Conservation (phyloP, 1,140 invertebrate species). For the Drosophila jambulina region DNA sequence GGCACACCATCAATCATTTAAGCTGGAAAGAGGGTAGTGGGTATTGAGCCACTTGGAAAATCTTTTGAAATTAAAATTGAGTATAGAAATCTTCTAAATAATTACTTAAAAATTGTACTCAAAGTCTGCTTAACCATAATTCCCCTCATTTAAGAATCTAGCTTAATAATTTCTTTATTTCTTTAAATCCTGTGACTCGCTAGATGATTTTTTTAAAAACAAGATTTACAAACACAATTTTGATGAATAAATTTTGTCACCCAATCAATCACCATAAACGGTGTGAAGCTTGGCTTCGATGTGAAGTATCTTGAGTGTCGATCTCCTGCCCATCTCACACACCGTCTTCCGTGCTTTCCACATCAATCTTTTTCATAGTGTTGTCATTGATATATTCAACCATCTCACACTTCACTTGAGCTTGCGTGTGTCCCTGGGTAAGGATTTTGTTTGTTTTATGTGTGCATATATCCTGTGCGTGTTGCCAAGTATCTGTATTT, state of each 20-base stretch:
- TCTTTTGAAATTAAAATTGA: background rate
- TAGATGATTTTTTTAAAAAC: background rate
- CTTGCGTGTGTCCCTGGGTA: constrained; percentile 54
- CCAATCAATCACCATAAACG: constrained; percentile 45
- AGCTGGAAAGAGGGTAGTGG: background rate
- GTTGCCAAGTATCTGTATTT: constrained; percentile 33
- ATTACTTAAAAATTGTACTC: background rate
- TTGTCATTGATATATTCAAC: constrained; percentile 57
- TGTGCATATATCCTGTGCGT: constrained; percentile 45
- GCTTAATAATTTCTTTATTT: background rate
- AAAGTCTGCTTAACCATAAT: background rate
- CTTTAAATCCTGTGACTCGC: too few relatives aligned
- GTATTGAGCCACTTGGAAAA: too few relatives aligned
- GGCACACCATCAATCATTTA: constrained; percentile 14
- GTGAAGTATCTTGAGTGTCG: constrained; percentile 39
- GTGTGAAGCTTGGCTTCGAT: constrained; percentile 1
- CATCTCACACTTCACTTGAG: constrained; percentile 48
- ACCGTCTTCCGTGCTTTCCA: constrained; percentile 3
- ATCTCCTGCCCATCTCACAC: constrained; percentile 31
- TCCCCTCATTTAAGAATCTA: too few relatives aligned
- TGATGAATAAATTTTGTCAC: constrained; percentile 26
- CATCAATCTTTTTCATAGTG: constrained; percentile 50
- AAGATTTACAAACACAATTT: background rate
- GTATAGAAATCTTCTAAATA: background rate
- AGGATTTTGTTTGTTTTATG: constrained; percentile 73